Percentiles rank a stretch among this genome's conserved stretches.
These are phyloP conservation scores for Coleophora flavipennella DNA, from an alignment of 2,888 invertebrate species.

Conservation along the genomic window DNA sequence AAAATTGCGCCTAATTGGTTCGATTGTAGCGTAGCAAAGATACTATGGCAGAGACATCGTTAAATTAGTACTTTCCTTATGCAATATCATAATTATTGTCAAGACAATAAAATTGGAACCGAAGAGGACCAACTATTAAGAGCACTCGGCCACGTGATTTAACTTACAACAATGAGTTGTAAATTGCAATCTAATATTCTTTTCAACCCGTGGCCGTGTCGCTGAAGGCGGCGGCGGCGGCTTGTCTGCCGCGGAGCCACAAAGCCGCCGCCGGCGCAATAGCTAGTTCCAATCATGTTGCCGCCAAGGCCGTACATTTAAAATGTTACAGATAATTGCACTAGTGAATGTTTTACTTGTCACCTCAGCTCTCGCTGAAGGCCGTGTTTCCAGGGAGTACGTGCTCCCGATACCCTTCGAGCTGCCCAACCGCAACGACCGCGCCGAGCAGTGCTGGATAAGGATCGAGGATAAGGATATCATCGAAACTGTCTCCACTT, in stretches of 20 bases:
- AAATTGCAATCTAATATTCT: constrained; percentile 52
- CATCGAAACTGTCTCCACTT: constrained; percentile 45
- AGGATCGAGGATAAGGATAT: constrained; percentile 53
- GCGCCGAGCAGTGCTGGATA: constrained; percentile 57
- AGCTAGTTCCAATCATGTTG: constrained; percentile 58
- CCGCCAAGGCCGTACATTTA: constrained; percentile 47
- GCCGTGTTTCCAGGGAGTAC: constrained; percentile 29
- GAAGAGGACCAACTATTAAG: constrained; percentile 20
- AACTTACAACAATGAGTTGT: constrained; percentile 39
- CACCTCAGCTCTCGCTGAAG: constrained; percentile 23
- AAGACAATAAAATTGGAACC: too few species aligned
- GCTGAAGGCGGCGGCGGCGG: constrained; percentile 38
- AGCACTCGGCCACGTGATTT: constrained; percentile 12
- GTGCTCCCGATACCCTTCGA: constrained; percentile 51
- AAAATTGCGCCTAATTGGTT: too few species aligned
- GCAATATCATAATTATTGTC: too few species aligned
- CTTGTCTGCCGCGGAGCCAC: too few species aligned
- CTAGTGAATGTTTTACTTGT: constrained; percentile 25
- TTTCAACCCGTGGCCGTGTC: constrained; percentile 48
- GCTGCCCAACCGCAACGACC: constrained; percentile 53
- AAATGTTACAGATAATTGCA: constrained; percentile 48
- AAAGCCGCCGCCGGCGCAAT: constrained; percentile 23
- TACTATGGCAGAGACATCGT: too few species aligned
- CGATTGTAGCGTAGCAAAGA: too few species aligned
- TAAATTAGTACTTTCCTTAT: too few species aligned